Conservation (phyloP, 2,113 vertebrate species). For the Chaetops frenatus region DNA sequence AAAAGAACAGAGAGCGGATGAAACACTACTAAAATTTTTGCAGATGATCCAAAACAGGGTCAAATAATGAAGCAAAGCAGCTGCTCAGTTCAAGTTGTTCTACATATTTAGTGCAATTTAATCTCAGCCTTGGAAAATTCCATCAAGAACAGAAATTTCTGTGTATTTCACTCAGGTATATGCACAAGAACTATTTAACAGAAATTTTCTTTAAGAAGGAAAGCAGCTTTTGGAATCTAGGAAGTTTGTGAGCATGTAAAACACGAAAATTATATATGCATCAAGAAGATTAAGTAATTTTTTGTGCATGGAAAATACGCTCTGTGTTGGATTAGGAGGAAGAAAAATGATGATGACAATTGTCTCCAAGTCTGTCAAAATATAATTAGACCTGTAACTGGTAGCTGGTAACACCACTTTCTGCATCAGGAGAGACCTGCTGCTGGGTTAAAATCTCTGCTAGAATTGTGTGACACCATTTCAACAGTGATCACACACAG, state of each 20-base stretch:
- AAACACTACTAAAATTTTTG: neutral
- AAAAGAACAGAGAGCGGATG: neutral
- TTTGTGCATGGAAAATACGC: neutral
- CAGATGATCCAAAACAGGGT: neutral
- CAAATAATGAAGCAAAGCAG: conserved; percentile 5
- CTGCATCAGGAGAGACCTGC: neutral
- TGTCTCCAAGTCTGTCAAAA: neutral
- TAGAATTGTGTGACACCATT: neutral
- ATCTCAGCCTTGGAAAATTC: neutral
- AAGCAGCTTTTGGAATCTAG: neutral
- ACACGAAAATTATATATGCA: neutral
- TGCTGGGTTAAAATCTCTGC: neutral
- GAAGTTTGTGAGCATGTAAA: neutral
- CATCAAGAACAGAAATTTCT: neutral
- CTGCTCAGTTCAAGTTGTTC: neutral
- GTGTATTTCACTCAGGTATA: neutral
- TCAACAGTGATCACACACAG: neutral
- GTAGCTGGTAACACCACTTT: neutral
- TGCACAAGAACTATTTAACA: neutral
- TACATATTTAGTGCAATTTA: neutral
- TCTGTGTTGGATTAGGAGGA: neutral
- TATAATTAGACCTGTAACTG: neutral
- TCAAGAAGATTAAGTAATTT: neutral
- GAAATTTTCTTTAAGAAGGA: neutral
- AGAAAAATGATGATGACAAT: neutral